These are phyloP conservation scores for Drosophila biarmipes DNA, from an alignment of 1,140 invertebrate species.

Conservation along the genomic window DNA sequence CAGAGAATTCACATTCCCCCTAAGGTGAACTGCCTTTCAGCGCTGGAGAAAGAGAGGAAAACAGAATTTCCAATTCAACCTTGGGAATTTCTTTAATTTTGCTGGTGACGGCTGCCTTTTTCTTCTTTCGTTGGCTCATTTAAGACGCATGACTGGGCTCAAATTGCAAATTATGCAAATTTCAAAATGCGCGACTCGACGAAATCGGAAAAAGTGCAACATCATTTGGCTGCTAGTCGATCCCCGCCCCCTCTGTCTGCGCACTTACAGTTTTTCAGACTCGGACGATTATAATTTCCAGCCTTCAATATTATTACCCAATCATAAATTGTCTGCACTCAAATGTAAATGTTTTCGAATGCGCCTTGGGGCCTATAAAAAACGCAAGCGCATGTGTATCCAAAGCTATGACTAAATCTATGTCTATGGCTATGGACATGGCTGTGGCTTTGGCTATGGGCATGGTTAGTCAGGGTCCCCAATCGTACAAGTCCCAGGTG, in stretches of 20 bases:
- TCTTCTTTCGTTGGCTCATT: constrained; percentile 39
- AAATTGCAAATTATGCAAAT: constrained; percentile 67
- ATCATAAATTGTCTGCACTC: constrained; percentile 49
- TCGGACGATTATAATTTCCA: constrained; percentile 46
- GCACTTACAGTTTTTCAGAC: constrained; percentile 33
- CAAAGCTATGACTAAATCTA: constrained; percentile 38
- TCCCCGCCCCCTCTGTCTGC: constrained; percentile 6
- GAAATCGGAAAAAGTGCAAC: constrained; percentile 56
- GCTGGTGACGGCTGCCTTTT: constrained; percentile 26
- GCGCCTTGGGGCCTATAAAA: constrained; percentile 32
- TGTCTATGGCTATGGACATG: constrained; percentile 30
- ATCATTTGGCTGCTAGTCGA: constrained; percentile 47
- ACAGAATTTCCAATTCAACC: constrained; percentile 37
- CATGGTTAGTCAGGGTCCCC: constrained; percentile 29
- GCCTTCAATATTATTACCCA: constrained; percentile 60
- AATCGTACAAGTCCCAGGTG: constrained; percentile 1
- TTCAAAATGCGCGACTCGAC: constrained; percentile 31
- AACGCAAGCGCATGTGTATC: constrained; percentile 27
- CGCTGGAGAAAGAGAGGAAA: constrained; percentile 19
- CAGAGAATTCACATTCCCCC: constrained; percentile 43
- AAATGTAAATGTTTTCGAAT: constrained; percentile 44
- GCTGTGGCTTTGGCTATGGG: constrained; percentile 9
- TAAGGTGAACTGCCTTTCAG: constrained; percentile 56
- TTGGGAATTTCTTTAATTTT: constrained; percentile 41
- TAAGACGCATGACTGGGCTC: constrained; percentile 62